Evolutionary conservation across 2,113 vertebrate species (phyloP), one percentile per base, ranked within the genome.

Genomic region (Aegotheles bennettii): DNA sequence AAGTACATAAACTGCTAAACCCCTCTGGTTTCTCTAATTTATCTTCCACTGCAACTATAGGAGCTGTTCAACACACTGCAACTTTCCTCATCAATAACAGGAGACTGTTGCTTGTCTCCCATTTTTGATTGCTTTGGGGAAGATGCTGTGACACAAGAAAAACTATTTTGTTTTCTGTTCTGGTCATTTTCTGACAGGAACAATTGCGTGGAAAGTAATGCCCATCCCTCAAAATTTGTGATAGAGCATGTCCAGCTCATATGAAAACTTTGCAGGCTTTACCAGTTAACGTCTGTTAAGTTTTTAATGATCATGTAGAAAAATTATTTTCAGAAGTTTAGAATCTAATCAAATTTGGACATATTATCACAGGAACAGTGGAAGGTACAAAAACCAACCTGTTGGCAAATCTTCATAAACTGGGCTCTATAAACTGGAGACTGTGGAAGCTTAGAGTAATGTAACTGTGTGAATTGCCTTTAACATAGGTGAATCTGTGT

Each of bases 101-200:
- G 43, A 17, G 31, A 38, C 31, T 35, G 9, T 36, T 8, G 17
- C 60, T 50, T 19, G 15, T 35, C 11, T 84, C 29, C 23, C 0
- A 0, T 25, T 70, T 48, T 38, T n/a, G 10, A 25, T 7, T 9
- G 29, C 2, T 1, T 29, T 51, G 36, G 20, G n/a, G n/a, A 25
- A 69, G 28, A 50, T 10, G 7, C 10, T 10, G 17, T 10, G 29
- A 59, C n/a, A 26, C 13, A 45, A 36, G 5, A 40, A 23, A 56
- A 8, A 4, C 15, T 7, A 38, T 19, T 64, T 80, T 64, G 33
- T 28, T 81, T 36, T 26, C 31, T 31, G 3, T 25, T 25, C 43
- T 18, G 21, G 14, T 38, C 64, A 35, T 10, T 43, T 33, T 42
- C 26, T 14, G 64, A 57, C 13, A 38, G 28, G 10, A 70, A 19